Percentiles rank a stretch among this genome's conserved stretches.
phyloP scores from a whole-genome alignment of 92 coral and sea anemone species.

The Porites lobata region DNA sequence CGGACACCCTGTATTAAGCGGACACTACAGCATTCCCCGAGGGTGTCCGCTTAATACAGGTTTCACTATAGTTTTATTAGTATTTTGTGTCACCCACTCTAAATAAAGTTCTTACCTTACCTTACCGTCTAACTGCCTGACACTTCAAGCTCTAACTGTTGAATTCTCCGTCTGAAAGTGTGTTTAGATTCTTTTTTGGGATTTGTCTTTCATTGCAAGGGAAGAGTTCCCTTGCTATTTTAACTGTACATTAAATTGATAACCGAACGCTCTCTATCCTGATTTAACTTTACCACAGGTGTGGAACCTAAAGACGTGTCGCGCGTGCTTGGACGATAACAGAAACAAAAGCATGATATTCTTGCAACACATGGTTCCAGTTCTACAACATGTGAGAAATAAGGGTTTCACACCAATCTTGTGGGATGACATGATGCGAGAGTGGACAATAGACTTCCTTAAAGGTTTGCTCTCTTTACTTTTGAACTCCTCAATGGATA shows the following conservation, averaged over 20 bases:
- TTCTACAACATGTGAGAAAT: slow-evolving; percentile 77
- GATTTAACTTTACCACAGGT: slow-evolving; percentile 55
- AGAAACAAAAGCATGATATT: slow-evolving; percentile 77
- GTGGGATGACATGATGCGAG: slow-evolving; percentile 96
- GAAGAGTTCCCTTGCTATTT: too few species aligned
- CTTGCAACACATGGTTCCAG: slow-evolving; percentile 83
- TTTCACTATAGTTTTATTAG: too few species aligned
- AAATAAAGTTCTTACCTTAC: too few species aligned
- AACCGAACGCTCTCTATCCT: background rate
- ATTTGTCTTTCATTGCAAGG: background rate
- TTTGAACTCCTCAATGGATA: background rate
- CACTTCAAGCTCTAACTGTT: too few species aligned
- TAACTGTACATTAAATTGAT: background rate
- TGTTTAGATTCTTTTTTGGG: too few species aligned
- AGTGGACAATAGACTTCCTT: slow-evolving; percentile 62
- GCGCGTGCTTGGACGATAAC: slow-evolving; percentile 64
- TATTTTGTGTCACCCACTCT: too few species aligned
- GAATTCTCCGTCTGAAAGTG: too few species aligned
- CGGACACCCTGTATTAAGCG: too few species aligned
- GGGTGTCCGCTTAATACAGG: too few species aligned
- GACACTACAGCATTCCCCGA: too few species aligned
- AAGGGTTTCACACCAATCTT: slow-evolving; percentile 70
- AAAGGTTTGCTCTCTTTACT: slow-evolving; percentile 43
- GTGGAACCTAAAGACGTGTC: slow-evolving; percentile 85
- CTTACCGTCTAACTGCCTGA: too few species aligned